A percentile compares a stretch with the other conserved stretches of the same genome.
Conservation (phyloP, 2,113 vertebrate genomes). For the Chrysemys picta region DNA sequence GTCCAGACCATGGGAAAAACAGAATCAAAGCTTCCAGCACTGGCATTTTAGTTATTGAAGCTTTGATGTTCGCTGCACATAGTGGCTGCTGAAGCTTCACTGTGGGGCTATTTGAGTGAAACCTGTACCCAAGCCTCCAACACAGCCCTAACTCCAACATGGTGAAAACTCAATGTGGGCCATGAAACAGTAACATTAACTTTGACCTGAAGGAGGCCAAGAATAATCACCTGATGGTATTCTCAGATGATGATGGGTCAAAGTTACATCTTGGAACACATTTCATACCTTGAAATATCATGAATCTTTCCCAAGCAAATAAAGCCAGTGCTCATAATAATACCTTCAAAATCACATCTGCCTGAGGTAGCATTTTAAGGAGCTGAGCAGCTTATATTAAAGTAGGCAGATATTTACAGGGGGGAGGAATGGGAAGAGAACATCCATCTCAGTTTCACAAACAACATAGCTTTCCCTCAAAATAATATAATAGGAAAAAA, state of each 20-base stretch:
- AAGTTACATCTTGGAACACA: neutral
- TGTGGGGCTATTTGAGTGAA: neutral
- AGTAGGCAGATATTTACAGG: neutral
- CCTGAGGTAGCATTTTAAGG: neutral
- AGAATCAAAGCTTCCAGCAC: neutral
- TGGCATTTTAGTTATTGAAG: neutral
- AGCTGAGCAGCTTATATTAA: neutral
- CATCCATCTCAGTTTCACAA: neutral
- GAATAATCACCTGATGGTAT: neutral
- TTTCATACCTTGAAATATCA: neutral
- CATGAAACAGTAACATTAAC: neutral
- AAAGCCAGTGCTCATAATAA: neutral
- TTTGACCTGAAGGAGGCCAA: neutral
- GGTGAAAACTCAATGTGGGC: neutral
- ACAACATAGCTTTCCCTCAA: neutral
- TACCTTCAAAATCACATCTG: neutral
- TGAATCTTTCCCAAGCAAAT: neutral
- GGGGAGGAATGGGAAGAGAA: neutral
- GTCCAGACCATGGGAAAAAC: neutral
- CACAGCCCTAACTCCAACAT: neutral
- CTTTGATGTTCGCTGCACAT: neutral
- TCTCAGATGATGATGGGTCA: neutral
- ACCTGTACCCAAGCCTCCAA: neutral
- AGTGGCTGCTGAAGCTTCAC: neutral
- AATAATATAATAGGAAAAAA: rapidly evolving